Base-by-base conservation (phyloP, 2,113 vertebrate genomes). In the Elgaria multicarinata region DNA sequence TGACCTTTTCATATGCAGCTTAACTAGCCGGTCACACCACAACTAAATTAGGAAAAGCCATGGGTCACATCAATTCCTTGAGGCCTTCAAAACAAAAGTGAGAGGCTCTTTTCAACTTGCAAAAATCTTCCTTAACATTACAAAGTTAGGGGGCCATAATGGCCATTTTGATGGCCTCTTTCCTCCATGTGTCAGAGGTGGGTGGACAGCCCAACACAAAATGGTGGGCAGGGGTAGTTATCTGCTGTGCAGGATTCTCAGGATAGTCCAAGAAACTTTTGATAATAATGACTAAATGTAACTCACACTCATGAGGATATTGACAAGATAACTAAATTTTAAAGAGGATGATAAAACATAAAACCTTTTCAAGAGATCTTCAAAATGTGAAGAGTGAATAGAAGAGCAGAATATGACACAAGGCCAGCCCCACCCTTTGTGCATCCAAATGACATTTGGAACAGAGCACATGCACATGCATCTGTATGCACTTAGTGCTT, bases 1-100 rank as follows among this genome's bases (percentile, higher is more conserved):
- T 53, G 92, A 95, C 94, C 94, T 97, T 98, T 98, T 98, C 97
- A 98, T 97, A 98, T 98, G 98, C 97, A 98, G 96, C 46, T 84
- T 89, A 95, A 97, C 87, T 92, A 95, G 94, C 97, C 58, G 75
- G 95, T 97, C 96, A 96, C 86, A 88, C 96, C 92, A 94, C 93
- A 96, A 95, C 94, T 95, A 95, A 90, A 89, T 94, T 91, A 94
- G 95, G 33, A 86, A 95, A 94, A 90, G 92, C 93, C 92, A 86
- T 1, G 87, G 93, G 92, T 90, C 93, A 95, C 94, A 92, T 94
- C 94, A 91, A 90, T 95, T 93, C 95, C 95, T 95, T 94, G 1
- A 92, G 95, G 96, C 87, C 95, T 95, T 96, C 79, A 88, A 89
- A 94, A 97, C 94, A 96, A 95, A 96, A 96, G 94, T 93, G 93